phyloP scores from a whole-genome alignment of 2,888 invertebrate genomes.

The Drosophila mettleri region DNA sequence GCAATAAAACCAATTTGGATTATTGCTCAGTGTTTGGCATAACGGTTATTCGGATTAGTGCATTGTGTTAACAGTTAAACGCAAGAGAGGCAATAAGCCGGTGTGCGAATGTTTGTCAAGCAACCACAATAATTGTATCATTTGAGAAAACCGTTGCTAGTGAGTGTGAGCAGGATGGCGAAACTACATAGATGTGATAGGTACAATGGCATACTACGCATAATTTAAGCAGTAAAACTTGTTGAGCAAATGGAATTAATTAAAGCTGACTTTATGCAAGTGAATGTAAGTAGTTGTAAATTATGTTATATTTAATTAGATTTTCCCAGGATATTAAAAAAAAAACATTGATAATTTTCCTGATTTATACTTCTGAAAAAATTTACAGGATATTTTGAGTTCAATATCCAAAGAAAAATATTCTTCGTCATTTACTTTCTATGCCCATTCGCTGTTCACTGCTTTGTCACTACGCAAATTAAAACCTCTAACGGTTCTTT shows the following conservation, averaged over 20 bases:
- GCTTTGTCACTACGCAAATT: constrained; percentile 38
- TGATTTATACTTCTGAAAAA: neutral
- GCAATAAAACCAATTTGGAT: constrained; percentile 32
- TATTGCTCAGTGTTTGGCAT: constrained; percentile 17
- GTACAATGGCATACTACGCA: neutral
- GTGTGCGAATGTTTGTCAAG: neutral
- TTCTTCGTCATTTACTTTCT: constrained; percentile 9
- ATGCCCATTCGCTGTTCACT: constrained; percentile 11
- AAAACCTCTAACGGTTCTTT: constrained; percentile 45
- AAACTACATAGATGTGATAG: too few species aligned
- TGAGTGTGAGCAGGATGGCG: neutral
- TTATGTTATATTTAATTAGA: neutral
- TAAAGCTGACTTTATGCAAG: neutral
- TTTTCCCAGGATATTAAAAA: too few species aligned
- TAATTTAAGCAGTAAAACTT: neutral
- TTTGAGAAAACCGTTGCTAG: neutral
- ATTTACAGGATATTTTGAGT: constrained; percentile 12
- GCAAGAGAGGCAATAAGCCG: neutral
- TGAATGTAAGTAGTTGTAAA: too few species aligned
- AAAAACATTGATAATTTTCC: too few species aligned
- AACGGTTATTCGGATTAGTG: constrained; percentile 11
- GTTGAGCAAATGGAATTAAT: neutral
- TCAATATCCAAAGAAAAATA: neutral
- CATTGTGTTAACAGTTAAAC: constrained; percentile 1
- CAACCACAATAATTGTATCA: constrained; percentile 4